phyloP scores from a whole-genome alignment of 2,113 vertebrate species.

The Holacanthus passer region DNA sequence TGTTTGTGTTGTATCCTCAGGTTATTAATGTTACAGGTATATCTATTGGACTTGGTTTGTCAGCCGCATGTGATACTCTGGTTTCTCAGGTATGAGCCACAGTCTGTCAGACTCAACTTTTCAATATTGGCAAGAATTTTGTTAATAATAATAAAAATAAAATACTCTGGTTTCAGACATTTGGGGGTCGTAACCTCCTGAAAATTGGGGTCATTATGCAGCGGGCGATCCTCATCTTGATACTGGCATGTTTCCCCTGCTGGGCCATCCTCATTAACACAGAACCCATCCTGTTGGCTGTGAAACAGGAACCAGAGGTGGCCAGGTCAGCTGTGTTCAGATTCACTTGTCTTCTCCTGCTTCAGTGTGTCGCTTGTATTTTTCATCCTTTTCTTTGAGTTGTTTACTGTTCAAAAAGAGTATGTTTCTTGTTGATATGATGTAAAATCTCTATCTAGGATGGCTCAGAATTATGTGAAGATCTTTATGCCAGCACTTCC shows the following conservation, averaged over 20 bases:
- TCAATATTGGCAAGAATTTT: neutral
- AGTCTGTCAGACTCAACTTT: neutral
- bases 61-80: constrained; percentile 92
- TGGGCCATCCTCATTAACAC: constrained; percentile 96
- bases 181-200: constrained; percentile 88
- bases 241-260: constrained; percentile 93
- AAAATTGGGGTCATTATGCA: constrained; percentile 92
- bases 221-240: constrained; percentile 85
- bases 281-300: constrained; percentile 85
- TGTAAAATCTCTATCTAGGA: constrained; percentile 76
- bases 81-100: constrained; percentile 92
- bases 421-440: neutral
- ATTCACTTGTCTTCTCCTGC: neutral
- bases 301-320: constrained; percentile 88
- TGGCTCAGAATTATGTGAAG: constrained; percentile 92
- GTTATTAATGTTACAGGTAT: constrained; percentile 91
- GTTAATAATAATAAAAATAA: neutral
- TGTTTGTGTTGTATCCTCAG: constrained; percentile 74
- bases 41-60: constrained; percentile 89
- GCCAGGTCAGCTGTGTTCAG: constrained; percentile 83
- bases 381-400: neutral
- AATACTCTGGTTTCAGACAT: constrained; percentile 81
- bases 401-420: neutral
- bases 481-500: constrained; percentile 94
- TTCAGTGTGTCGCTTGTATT: neutral